Conservation (phyloP, 2,888 invertebrate species). For the Drosophila mimetica region DNA sequence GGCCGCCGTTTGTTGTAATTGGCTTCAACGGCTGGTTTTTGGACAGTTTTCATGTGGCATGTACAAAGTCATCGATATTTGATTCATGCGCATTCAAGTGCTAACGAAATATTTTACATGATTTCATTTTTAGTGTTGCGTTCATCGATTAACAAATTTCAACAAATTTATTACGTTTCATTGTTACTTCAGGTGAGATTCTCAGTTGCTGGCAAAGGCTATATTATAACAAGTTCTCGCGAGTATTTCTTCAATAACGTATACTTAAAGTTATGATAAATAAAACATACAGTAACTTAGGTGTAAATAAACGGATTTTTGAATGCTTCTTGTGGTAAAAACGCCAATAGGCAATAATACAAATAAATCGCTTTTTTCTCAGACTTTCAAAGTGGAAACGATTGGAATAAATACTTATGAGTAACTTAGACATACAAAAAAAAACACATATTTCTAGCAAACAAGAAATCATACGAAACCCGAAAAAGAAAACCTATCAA, state of each 20-base stretch:
- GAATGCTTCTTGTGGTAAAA: constrained; percentile 13
- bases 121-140: constrained; percentile 64
- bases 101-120: constrained; percentile 55
- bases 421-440: constrained; percentile 18
- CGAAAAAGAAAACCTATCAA: constrained; percentile 14
- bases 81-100: constrained; percentile 17
- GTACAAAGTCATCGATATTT: constrained; percentile 17
- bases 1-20: constrained; percentile 26
- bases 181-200: constrained; percentile 24
- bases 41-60: constrained; percentile 21
- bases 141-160: constrained; percentile 49
- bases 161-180: constrained; percentile 38
- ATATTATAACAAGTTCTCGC: constrained; percentile 28
- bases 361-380: constrained; percentile 6
- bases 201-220: constrained; percentile 18
- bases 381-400: constrained; percentile 23
- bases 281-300: constrained; percentile 2
- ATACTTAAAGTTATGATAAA: background rate
- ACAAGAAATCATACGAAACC: constrained; percentile 18
- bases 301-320: constrained; percentile 4
- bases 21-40: constrained; percentile 27
- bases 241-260: constrained; percentile 11
- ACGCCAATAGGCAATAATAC: constrained; percentile 4
- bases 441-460: constrained; percentile 9
- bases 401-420: constrained; percentile 23